Percentiles rank a stretch among this genome's conserved stretches.
Conservation (phyloP, 2,888 invertebrate genomes). For the Apotomis capreana region DNA sequence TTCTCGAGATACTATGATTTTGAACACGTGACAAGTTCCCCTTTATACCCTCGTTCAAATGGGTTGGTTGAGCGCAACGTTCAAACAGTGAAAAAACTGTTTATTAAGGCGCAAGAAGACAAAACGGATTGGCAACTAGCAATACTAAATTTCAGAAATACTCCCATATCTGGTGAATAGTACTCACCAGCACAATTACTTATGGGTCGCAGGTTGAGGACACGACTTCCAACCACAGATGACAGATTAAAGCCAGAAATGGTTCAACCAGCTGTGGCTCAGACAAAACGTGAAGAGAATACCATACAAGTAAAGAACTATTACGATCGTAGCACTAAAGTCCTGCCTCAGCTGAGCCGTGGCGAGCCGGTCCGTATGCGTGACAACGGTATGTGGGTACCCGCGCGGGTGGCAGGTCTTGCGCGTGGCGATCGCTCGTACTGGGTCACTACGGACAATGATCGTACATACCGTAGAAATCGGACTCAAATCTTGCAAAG, state of each 20-base stretch:
- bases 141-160: slow-evolving; percentile 32
- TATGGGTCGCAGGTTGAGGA: slow-evolving; percentile 12
- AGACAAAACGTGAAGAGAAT: background rate
- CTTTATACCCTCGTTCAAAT: slow-evolving; percentile 40
- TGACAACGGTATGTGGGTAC: background rate
- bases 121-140: slow-evolving; percentile 35
- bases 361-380: slow-evolving; percentile 7
- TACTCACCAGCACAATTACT: slow-evolving; percentile 31
- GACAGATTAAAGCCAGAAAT: background rate
- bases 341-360: background rate
- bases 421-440: background rate
- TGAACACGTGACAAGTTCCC: slow-evolving; percentile 12
- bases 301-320: background rate
- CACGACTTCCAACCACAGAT: no score
- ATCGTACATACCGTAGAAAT: slow-evolving; percentile 1
- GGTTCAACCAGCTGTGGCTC: background rate
- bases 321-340: background rate
- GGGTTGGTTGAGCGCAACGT: slow-evolving; percentile 39
- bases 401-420: background rate
- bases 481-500: background rate
- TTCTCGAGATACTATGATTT: background rate
- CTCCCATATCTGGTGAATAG: slow-evolving; percentile 19
- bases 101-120: slow-evolving; percentile 26
- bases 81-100: slow-evolving; percentile 28
- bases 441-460: background rate